These are phyloP conservation scores for Pseudomyrmex sp. DNA, from an alignment of 1,140 invertebrate genomes.

Conservation along the genomic window DNA sequence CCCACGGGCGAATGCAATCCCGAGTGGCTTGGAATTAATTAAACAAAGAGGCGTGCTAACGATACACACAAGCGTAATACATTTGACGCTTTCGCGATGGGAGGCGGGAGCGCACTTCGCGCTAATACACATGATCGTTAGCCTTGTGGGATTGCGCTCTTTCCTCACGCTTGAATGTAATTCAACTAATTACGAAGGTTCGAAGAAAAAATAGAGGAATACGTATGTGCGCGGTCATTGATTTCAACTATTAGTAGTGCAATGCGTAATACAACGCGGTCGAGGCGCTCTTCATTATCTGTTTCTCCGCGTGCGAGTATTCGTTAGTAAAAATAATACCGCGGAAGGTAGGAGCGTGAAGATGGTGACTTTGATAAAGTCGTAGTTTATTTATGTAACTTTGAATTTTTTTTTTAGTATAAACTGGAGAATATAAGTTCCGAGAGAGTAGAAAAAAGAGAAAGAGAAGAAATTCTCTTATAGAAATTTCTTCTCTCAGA, in stretches of 20 bases:
- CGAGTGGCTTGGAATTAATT: slow-evolving; percentile 56
- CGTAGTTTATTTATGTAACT: too few species aligned
- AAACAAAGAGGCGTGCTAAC: slow-evolving; percentile 62
- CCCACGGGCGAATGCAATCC: slow-evolving; percentile 12
- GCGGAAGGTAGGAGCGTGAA: too few species aligned
- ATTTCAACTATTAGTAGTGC: not conserved
- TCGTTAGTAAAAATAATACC: too few species aligned
- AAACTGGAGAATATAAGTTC: too few species aligned
- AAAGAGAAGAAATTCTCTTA: not conserved
- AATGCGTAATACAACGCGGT: not conserved
- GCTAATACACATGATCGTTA: slow-evolving; percentile 1
- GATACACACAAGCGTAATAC: slow-evolving; percentile 42
- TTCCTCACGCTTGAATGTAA: slow-evolving; percentile 8
- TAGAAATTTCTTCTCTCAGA: not conserved
- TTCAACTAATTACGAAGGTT: slow-evolving; percentile 41
- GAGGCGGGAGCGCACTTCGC: not conserved
- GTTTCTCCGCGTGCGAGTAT: not conserved
- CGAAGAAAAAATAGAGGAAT: not conserved
- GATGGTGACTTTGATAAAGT: too few species aligned
- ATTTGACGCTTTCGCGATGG: slow-evolving; percentile 35
- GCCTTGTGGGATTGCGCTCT: not conserved
- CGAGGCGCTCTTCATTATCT: not conserved
- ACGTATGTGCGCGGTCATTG: not conserved
- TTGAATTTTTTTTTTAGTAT: too few species aligned
- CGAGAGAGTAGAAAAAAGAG: too few species aligned